Percentiles rank a stretch among this genome's conserved stretches.
These are phyloP conservation scores for Acleris literana DNA, from an alignment of 2,888 invertebrate genomes.

Conservation along the genomic window DNA sequence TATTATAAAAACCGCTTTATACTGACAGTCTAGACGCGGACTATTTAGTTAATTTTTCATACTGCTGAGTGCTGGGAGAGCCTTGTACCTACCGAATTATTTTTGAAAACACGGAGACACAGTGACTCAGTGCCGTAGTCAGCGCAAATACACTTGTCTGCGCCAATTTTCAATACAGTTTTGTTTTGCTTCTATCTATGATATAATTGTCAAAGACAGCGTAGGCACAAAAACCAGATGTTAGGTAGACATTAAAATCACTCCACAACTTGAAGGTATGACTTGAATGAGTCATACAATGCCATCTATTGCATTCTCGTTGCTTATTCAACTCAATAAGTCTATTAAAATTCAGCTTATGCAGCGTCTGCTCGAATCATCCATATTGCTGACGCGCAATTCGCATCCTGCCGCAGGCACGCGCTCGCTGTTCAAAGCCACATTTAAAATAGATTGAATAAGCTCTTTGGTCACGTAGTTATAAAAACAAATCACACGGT, in stretches of 20 bases:
- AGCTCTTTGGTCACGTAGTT: neutral
- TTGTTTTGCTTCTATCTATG: too few species aligned
- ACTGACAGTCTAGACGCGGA: too few species aligned
- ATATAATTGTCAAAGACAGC: too few species aligned
- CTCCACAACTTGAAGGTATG: neutral
- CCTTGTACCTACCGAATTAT: too few species aligned
- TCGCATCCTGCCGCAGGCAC: slow-evolving; percentile 69
- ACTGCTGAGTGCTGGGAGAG: too few species aligned
- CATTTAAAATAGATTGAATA: slow-evolving; percentile 11
- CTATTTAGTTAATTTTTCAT: too few species aligned
- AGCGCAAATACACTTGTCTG: too few species aligned
- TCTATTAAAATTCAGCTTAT: slow-evolving; percentile 75
- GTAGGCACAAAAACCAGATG: too few species aligned
- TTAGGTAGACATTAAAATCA: neutral
- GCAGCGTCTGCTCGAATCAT: slow-evolving; percentile 71
- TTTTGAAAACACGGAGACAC: too few species aligned
- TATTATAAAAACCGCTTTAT: too few species aligned
- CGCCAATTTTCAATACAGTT: too few species aligned
- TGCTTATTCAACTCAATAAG: slow-evolving; percentile 74
- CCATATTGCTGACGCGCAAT: slow-evolving; percentile 70
- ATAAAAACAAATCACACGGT: neutral
- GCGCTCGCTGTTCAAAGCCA: slow-evolving; percentile 55
- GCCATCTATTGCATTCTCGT: slow-evolving; percentile 67
- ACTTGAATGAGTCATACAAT: slow-evolving; percentile 43
- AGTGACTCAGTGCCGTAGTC: too few species aligned